phyloP scores from a whole-genome alignment of 2,113 vertebrate species.

The Pluvialis apricaria region DNA sequence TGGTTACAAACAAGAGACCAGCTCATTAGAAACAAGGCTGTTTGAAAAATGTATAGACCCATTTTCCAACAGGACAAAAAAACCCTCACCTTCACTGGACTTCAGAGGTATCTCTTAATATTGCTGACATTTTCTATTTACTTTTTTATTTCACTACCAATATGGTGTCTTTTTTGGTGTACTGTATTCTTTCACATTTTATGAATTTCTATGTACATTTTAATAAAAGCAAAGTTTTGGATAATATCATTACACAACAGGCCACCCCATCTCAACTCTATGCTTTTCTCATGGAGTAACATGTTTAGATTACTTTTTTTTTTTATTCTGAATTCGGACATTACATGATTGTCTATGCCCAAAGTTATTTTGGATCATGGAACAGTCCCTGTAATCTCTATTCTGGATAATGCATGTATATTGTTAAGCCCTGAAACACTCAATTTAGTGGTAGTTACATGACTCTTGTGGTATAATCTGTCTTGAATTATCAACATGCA shows the following conservation, averaged over 20 bases:
- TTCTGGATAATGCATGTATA: not conserved
- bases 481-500: not conserved
- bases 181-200: not conserved
- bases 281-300: not conserved
- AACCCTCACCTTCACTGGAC: not conserved
- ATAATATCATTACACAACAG: not conserved
- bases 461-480: not conserved
- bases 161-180: not conserved
- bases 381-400: not conserved
- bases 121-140: not conserved
- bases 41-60: not conserved
- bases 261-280: not conserved
- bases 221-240: not conserved
- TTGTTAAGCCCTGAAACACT: not conserved
- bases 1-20: not conserved
- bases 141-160: not conserved
- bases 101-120: not conserved
- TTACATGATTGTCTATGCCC: not conserved
- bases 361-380: not conserved
- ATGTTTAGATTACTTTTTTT: not conserved
- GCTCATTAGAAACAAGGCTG: not conserved
- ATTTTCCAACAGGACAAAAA: not conserved
- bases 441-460: not conserved
- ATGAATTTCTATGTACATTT: not conserved
- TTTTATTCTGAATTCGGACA: not conserved